Base-by-base conservation (phyloP, 2,113 vertebrate genomes). In the Oryzias melastigma region DNA sequence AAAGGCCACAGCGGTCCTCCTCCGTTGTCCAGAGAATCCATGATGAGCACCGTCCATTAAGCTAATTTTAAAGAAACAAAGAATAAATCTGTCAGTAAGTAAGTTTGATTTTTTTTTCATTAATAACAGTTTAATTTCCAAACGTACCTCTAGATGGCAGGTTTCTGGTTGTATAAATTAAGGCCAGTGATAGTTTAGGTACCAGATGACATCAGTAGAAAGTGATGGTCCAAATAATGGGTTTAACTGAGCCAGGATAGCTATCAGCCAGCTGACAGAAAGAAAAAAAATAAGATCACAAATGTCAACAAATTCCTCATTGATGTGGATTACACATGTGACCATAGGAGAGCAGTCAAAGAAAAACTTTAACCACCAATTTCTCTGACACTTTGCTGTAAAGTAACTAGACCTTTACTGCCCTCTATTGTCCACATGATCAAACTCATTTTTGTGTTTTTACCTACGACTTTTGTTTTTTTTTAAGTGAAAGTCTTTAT, bases 191-290 rank as follows among this genome's bases (percentile, higher is more conserved):
- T 77, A 49, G 19, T 44, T 77, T 52, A 99, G 92, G 80, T 96
- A 99, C 93, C 93, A 94, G 87, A 99, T 95, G 57, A 91, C 91
- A 16, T 98, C 91, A 67, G 89, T 92, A 72, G 73, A 93, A 80
- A 99, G 73, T 48, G 93, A 78, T 0, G 97, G 97, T 72, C 97
- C 97, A 87, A 97, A 93, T 18, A 99, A 92, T 3, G 97, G 97
- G 88, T 99, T 98, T 66, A 99, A 91, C 16, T 99, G 97, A 77
- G 97, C 90, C 78, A 99, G 91, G 80, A 98, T 96, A 12, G 97
- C 96, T 85, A 99, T 98, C 82, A 99, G 91, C 97, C 97, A 99
- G 83, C 97, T 98, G 86, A 83, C 22, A 20, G 47, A 72, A 5
- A 71, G 25, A 81, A 19, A 1, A 71, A 5, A 58, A 29, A 8